Base-by-base conservation (phyloP, 2,888 invertebrate species). In the Exephanes ischioxanthus region DNA sequence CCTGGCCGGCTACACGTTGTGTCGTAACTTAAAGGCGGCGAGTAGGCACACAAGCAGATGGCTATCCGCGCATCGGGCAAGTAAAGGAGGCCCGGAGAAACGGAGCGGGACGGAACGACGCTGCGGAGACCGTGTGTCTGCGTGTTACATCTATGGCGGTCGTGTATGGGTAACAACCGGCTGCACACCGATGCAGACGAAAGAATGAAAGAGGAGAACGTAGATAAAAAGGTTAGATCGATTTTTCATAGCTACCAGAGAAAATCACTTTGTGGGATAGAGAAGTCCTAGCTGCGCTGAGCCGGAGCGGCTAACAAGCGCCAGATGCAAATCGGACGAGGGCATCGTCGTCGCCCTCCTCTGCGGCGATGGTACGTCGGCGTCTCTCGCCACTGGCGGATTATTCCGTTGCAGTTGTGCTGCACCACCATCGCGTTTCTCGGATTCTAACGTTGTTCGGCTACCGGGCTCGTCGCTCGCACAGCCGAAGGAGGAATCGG, bases 261-360 rank as follows among this genome's bases (percentile, higher is more conserved):
- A 89, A 91, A 91, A 91, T 91, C 89, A 89, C 87, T 89, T 89
- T 88, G 72, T 73, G 67, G 78, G 72, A 72, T 71, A 73, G 76
- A 81, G 86, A 80, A 87, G 72, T 76, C 70, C 67, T 63, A 79
- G 71, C 80, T 85, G 58, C 76, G 86, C 78, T 85, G 85, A 76
- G 82, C 53, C 68, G 53, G 67, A 58, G 67, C 83, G 86, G 84
- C 90, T 92, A 92, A 92, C 92, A 92, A 92, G 92, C 92, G 89
- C 90, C 92, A 92, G 92, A 92, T 92, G 92, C 92, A 90, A 92
- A 92, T 92, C 92, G 89, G 87, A 84, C 80, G 84, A 87, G 87
- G 72, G 84, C 85, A 87, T 86, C 86, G 87, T 85, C 84, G 81
- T 83, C 73, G 73, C 75, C 66, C 71, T 68, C 48, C 76, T 83